Conservation (phyloP, 2,888 invertebrate species). For the Tachina grossa region DNA sequence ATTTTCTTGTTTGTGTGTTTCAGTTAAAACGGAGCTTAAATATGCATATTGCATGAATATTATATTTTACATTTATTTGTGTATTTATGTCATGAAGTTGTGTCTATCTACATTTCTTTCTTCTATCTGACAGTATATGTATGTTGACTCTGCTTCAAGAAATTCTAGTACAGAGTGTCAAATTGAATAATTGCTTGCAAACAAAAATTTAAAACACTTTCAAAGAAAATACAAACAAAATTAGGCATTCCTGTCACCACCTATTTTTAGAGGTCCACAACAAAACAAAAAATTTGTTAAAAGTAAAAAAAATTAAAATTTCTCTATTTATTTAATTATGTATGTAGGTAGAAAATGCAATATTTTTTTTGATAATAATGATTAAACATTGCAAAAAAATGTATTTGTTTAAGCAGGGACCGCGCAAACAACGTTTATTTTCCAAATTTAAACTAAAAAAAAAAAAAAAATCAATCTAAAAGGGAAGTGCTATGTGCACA, state of each 20-base stretch:
- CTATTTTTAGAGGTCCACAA: slow-evolving; percentile 52
- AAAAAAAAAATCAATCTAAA: too few species aligned
- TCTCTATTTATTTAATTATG: neutral
- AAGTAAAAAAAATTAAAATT: slow-evolving; percentile 45
- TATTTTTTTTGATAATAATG: too few species aligned
- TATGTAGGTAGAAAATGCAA: neutral
- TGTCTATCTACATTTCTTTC: slow-evolving; percentile 5
- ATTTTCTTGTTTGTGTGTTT: slow-evolving; percentile 72
- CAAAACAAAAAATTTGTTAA: slow-evolving; percentile 3
- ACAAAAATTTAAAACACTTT: slow-evolving; percentile 22
- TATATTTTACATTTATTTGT: neutral
- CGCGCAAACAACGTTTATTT: too few species aligned
- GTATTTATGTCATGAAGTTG: neutral
- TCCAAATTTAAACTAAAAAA: too few species aligned
- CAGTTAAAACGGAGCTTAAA: slow-evolving; percentile 75
- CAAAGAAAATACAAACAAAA: slow-evolving; percentile 18
- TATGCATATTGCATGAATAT: slow-evolving; percentile 17
- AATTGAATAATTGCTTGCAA: slow-evolving; percentile 36
- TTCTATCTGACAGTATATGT: neutral
- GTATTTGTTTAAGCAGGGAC: too few species aligned
- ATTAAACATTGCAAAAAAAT: neutral
- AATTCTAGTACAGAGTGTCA: slow-evolving; percentile 32
- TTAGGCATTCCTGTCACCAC: slow-evolving; percentile 65
- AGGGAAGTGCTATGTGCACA: too few species aligned
- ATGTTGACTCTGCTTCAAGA: slow-evolving; percentile 16